Evolutionary conservation across 37 sponge, comb jelly and placozoan species (phyloP), one percentile per base, ranked within the genome.

Genomic region (Agelas oroides): DNA sequence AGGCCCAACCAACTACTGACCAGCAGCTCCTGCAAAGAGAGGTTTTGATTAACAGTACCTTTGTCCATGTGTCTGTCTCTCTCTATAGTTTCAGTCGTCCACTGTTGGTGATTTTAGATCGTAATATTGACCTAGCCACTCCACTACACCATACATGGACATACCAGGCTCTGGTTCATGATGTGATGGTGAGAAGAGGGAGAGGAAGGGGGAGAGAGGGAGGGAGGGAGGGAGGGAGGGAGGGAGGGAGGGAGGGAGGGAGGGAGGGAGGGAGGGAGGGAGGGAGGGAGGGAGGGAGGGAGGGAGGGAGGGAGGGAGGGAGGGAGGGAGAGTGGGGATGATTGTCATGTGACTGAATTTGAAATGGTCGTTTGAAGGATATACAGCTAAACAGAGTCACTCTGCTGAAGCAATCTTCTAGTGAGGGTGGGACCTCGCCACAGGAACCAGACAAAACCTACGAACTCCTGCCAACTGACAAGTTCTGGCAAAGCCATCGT

Each of bases 71-170:
- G 28, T 59, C 11, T 15, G n/a, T 54, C 30, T 27, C n/a, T 73
- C 32, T 39, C 27, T 79, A 30, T 59, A 98, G 97, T 71, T 92
- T 98, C 63, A 88, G 89, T 59, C 78, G 99, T 16, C 99, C 99
- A 11, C 79, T 98, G 32, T 81, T 98, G 59, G 85, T 98, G 1
- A 92, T 98, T n/a, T 85, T 98, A 27, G 99, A 98, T 73, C 80
- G 99, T 27, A 85, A 84, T n/a, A 83, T 96, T 60, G 99, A 96
- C 77, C 86, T 98, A 40, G 94, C 95, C 76, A 97, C 97, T 21
- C 88, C 93, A 31, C 87, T 98, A n/a, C 99, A 98, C 70, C 99
- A 98, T 84, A 96, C 99, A 30, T 98, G 99, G 99, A 98, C 97
- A 1, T 98, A 98, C 77, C 99, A 98, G 59, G 99, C 99, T 31